Evolutionary conservation across 2,888 invertebrate species (phyloP).

Genomic region (Tyria jacobaeae): DNA sequence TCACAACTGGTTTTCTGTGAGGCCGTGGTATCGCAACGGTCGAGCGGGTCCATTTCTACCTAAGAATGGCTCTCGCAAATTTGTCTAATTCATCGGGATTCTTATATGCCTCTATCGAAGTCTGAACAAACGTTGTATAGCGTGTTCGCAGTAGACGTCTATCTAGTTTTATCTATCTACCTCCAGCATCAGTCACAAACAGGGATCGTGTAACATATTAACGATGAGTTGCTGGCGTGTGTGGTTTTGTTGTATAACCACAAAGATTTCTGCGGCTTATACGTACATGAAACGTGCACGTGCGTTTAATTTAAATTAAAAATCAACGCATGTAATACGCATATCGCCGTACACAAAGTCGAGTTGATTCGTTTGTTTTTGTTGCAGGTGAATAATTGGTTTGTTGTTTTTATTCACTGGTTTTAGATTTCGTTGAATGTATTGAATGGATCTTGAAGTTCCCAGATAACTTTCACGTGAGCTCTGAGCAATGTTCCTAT

Average conservation of each 20-base stretch:
- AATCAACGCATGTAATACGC: background rate
- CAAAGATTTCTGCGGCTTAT: constrained; percentile 6
- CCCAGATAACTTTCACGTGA: no score
- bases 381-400: background rate
- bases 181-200: constrained; percentile 29
- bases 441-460: no score
- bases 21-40: no score
- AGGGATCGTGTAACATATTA: constrained; percentile 32
- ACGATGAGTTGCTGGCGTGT: background rate
- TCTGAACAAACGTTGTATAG: background rate
- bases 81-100: no score
- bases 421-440: no score
- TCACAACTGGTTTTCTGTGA: no score
- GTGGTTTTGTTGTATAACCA: constrained; percentile 5
- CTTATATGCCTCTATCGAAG: no score
- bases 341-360: background rate
- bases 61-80: no score
- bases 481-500: no score
- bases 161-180: constrained; percentile 8
- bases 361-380: background rate
- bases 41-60: no score
- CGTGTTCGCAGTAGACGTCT: background rate
- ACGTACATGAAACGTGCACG: background rate
- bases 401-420: no score
- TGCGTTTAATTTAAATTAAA: background rate